phyloP scores from a whole-genome alignment of 1,140 invertebrate genomes.

The Platyscapa corneri region DNA sequence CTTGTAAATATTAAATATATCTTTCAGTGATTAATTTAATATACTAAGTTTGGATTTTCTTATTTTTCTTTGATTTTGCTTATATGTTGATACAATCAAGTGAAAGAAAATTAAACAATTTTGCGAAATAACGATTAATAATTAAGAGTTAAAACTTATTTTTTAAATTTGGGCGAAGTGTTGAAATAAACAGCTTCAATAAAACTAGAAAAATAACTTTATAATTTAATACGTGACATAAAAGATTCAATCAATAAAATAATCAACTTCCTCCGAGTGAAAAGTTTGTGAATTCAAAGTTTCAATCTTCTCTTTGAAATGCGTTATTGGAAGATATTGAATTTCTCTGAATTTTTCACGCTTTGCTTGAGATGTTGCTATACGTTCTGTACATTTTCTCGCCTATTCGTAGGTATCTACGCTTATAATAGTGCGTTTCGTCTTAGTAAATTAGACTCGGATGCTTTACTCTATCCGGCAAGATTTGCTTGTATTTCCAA shows the following conservation, averaged over 20 bases:
- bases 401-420: not conserved
- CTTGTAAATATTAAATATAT: no score
- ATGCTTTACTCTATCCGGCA: not conserved
- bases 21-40: no score
- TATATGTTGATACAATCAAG: no score
- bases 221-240: not conserved
- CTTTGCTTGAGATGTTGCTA: conserved; percentile 10
- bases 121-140: no score
- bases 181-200: not conserved
- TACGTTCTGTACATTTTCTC: not conserved
- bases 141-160: no score
- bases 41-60: no score
- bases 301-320: conserved; percentile 34
- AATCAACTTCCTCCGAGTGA: not conserved
- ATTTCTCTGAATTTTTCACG: conserved; percentile 41
- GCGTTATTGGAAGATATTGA: conserved; percentile 41
- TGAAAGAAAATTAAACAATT: no score
- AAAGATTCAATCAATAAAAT: not conserved
- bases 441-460: not conserved
- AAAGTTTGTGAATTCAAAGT: not conserved
- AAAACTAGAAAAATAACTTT: not conserved
- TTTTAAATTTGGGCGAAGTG: not conserved
- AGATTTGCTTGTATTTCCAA: not conserved
- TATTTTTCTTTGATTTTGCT: no score
- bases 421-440: not conserved